Evolutionary conservation across 1,140 invertebrate genomes (phyloP).

Genomic region (Rhopalosiphum padi): DNA sequence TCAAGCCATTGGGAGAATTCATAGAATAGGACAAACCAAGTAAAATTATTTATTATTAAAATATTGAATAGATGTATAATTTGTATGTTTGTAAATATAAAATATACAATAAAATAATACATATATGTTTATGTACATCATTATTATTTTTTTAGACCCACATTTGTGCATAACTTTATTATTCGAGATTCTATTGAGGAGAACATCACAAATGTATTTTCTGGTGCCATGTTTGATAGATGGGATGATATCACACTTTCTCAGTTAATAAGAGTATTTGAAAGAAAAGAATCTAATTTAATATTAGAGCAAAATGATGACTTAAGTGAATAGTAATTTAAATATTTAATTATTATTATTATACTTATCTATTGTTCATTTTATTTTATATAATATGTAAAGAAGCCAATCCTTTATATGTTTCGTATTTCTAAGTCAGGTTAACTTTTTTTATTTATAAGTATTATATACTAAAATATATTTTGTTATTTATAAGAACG

Average conservation of each 20-base stretch:
- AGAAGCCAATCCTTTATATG: neutral
- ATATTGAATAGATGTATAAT: neutral
- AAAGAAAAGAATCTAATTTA: slow-evolving; percentile 27
- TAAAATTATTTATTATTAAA: slow-evolving; percentile 60
- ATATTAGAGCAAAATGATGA: neutral
- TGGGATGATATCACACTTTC: slow-evolving; percentile 43
- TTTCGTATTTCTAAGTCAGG: neutral
- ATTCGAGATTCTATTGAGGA: slow-evolving; percentile 37
- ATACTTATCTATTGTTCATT: neutral
- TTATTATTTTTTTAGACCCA: slow-evolving; percentile 39
- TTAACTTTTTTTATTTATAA: neutral
- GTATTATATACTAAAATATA: neutral
- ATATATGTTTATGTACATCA: too few species aligned
- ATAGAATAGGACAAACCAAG: slow-evolving; percentile 82
- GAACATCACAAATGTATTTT: slow-evolving; percentile 38
- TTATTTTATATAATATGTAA: neutral
- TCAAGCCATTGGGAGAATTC: slow-evolving; percentile 80
- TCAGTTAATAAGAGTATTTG: slow-evolving; percentile 40
- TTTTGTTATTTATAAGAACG: neutral
- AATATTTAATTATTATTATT: neutral
- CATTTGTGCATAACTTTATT: slow-evolving; percentile 49
- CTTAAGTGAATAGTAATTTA: neutral
- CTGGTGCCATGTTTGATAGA: neutral
- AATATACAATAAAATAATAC: neutral
- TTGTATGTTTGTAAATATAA: neutral